Percentiles rank a stretch among this genome's conserved stretches.
Conservation (phyloP, 2,113 vertebrate genomes). For the Dromiciops gliroides region DNA sequence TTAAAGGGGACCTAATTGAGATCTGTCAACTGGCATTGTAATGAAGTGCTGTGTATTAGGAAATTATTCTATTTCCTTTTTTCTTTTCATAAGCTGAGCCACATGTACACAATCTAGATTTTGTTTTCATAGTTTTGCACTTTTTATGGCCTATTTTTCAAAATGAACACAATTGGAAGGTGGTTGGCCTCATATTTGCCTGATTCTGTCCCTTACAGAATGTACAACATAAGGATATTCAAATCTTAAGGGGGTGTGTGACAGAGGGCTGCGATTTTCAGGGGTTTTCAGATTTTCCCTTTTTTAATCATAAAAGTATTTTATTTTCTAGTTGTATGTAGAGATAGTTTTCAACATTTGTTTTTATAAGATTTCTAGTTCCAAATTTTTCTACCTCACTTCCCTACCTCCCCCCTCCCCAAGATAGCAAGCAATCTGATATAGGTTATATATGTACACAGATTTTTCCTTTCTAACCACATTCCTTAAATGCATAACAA, state of each 20-base stretch:
- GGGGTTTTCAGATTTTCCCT: too few species aligned
- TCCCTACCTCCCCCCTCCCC: too few species aligned
- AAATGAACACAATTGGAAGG: constrained; percentile 85
- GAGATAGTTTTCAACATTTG: too few species aligned
- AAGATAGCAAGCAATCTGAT: too few species aligned
- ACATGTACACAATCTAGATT: constrained; percentile 87
- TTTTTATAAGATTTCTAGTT: too few species aligned
- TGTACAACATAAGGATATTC: constrained; percentile 66
- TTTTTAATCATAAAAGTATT: too few species aligned
- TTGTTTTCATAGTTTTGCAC: constrained; percentile 88
- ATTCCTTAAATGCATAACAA: constrained; percentile 67
- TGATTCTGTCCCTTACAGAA: constrained; percentile 76
- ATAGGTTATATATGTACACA: too few species aligned
- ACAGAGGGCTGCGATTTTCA: constrained; percentile 76
- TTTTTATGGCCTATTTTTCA: constrained; percentile 88
- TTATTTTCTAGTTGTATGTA: too few species aligned
- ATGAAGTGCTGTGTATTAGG: constrained; percentile 84
- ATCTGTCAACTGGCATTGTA: constrained; percentile 76
- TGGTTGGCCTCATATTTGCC: constrained; percentile 83
- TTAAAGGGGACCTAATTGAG: constrained; percentile 62
- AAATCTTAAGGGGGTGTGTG: constrained; percentile 61
- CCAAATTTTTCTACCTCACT: too few species aligned
- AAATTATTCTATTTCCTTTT: constrained; percentile 79
- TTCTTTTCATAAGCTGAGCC: constrained; percentile 90
- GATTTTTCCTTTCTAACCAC: constrained; percentile 47